Evolutionary conservation across 1,140 invertebrate genomes (phyloP), one percentile per base, ranked within the genome.

Genomic region (Drosophila kurseongensis): DNA sequence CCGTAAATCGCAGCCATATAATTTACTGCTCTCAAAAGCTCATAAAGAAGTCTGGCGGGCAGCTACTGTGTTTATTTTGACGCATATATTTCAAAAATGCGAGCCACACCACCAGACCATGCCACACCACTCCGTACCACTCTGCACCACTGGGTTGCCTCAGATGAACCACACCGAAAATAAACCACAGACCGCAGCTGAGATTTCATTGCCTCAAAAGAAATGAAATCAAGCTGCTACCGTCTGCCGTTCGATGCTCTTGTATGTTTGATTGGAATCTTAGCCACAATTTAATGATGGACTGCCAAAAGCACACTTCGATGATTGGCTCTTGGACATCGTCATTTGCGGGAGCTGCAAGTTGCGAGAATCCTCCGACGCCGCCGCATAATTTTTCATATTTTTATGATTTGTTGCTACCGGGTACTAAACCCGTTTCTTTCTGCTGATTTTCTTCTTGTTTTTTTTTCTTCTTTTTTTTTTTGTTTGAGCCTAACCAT

Each of bases 401-500:
- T 89, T 89, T 88, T 89, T 89, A 77, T 89, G 80, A 90, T 90
- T 89, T 89, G 85, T 90, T 90, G 84, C 84, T 89, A 89, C 84
- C 84, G 84, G 84, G 84, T 89, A 89, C 58, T 89, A 88, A 90
- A 89, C 84, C 80, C 85, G 84, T 88, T 88, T 57, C 68, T 45
- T 58, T 58, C 45, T 52, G 47, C 57, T 38, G 60, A 63, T 59
- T 47, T 77, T 58, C 35, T 59, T 56, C 42, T 52, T 44, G 9
- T 23, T 18, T 14, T n/a, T 27, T 44, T 45, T 50, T 58, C 27
- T 48, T 66, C 58, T 32, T 36, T 35, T 16, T 48, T 38, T 76
- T 45, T 32, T 36, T 41, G 54, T 52, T 36, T 23, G 75, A 89
- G 80, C 84, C 71, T 89, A 83, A 84, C 84, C 85, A 89, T 89